Base-by-base conservation (phyloP, 2,797 vertebrate species). In the Crocodylus rhombifer region DNA sequence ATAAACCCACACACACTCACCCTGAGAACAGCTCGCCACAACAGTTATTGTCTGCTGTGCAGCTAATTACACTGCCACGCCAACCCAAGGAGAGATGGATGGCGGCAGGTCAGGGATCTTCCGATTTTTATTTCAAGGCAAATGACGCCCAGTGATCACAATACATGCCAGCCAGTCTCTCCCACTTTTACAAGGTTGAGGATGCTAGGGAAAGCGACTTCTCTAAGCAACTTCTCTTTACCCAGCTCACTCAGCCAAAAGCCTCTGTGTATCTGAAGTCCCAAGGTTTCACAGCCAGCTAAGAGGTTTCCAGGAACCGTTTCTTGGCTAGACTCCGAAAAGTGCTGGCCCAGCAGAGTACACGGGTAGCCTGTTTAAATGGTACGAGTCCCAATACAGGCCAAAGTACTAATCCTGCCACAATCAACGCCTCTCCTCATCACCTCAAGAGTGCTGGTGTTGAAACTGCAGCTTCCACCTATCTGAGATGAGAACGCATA, bases 381-480 rank as follows among this genome's bases (percentile, higher is more conserved):
- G 15, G 84, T 56, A 81, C 3, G 56, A 87, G 82, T 57, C 82
- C n/a, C 25, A 88, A 82, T 21, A 25, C 12, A 36, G 36, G 74
- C 83, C 65, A 0, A 23, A 81, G 86, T 87, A 77, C 33, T 23
- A 95, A 83, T 28, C 79, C 58, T 74, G 69, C 79, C 94, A 79
- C n/a, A 95, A 21, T 36, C 67, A 71, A 71, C 67, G 23, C 5
- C 33, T 21, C 21, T 7, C 42, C 20, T 71, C 30, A 92, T 89
- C 73, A 76, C 25, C 77, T 88, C 87, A 89, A 86, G 84, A 57
- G 12, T 75, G 84, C 85, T 60, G 86, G 63, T 82, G 60, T 57
- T 33, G n/a, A 67, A 60, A 63, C 74, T 36, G 55, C 23, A 4
- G 8, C 61, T 61, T 93, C 26, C 57, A 93, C 16, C 73, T 80